A percentile compares a stretch with the other conserved stretches of the same genome.
These are phyloP conservation scores for Idaea biselata DNA, from an alignment of 2,888 invertebrate species.

Conservation along the genomic window DNA sequence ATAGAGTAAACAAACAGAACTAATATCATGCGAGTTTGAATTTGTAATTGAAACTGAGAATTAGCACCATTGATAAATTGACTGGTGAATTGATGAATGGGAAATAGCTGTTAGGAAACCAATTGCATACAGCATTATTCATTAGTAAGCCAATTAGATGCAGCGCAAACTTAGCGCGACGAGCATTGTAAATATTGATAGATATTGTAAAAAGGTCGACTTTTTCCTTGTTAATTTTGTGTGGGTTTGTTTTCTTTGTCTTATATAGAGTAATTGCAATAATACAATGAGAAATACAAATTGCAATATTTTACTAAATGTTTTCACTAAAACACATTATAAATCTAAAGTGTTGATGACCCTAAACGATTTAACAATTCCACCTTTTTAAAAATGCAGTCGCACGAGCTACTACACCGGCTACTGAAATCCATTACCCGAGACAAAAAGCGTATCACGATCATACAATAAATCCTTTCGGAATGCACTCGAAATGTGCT, in stretches of 20 bases:
- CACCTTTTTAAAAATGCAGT: constrained; percentile 22
- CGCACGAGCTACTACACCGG: constrained; percentile 34
- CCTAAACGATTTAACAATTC: background rate
- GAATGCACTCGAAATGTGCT: constrained; percentile 49
- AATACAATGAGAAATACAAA: background rate
- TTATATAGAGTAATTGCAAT: background rate
- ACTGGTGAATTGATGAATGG: constrained; percentile 33
- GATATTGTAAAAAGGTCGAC: background rate
- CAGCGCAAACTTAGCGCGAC: constrained; percentile 2
- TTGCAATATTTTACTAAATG: background rate
- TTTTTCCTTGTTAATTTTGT: background rate
- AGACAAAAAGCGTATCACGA: constrained; percentile 53
- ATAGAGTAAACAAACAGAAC: constrained; percentile 21
- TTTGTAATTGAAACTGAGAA: constrained; percentile 22
- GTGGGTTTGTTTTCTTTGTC: background rate
- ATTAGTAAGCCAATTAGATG: constrained; percentile 17
- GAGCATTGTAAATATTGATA: background rate
- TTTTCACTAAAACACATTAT: constrained; percentile 4
- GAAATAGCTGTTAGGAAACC: constrained; percentile 19
- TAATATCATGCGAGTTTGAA: constrained; percentile 14
- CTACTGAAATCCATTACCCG: constrained; percentile 46
- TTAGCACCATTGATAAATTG: constrained; percentile 32
- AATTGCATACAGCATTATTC: constrained; percentile 18
- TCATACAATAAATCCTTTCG: constrained; percentile 63
- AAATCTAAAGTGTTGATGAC: background rate